Base-by-base conservation (phyloP, 1,140 invertebrate genomes). In the Lasaia peninsularis region DNA sequence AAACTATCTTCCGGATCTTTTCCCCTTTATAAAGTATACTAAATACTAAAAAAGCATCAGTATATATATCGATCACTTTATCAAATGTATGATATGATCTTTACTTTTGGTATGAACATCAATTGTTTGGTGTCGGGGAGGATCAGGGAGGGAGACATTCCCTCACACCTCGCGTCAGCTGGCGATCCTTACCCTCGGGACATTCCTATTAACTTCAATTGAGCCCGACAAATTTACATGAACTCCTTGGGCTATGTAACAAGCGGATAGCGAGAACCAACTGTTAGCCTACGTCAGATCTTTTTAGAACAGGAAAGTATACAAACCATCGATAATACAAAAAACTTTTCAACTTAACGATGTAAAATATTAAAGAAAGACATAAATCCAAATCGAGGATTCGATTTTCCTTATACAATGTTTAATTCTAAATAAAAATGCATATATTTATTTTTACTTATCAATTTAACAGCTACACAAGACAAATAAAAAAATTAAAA, bases 151-250 rank as follows among this genome's bases (percentile, higher is more conserved):
- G 79, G 76, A 69, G 53, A 71, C 71, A 86, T 88, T 88, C 85
- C 85, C 85, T 88, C 81, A 86, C 85, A 88, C 85, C 77, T 84
- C 76, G 75, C 83, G 83, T 84, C 85, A 88, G 85, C 85, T 86
- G 84, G 78, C 72, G 54, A 62, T 73, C 78, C 80, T 84, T 75
- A 80, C 85, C 85, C 85, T 85, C 79, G 74, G 68, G 67, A 71
- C 67, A 64, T 80, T 72, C 80, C 78, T 88, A 88, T 86, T 86
- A 86, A 88, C 85, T 88, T 86, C 85, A 88, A 88, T 88, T 88
- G 85, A 84, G 85, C 78, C 69, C 72, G 73, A 86, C 80, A 88
- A 88, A 88, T 88, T 88, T 85, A 88, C 83, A 88, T 88, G 75
- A 78, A 80, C 52, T 20, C 58, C 34, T 63, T 32, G 58, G 69